Conservation (phyloP, 2,113 vertebrate species). For the Crotalus horridus region DNA sequence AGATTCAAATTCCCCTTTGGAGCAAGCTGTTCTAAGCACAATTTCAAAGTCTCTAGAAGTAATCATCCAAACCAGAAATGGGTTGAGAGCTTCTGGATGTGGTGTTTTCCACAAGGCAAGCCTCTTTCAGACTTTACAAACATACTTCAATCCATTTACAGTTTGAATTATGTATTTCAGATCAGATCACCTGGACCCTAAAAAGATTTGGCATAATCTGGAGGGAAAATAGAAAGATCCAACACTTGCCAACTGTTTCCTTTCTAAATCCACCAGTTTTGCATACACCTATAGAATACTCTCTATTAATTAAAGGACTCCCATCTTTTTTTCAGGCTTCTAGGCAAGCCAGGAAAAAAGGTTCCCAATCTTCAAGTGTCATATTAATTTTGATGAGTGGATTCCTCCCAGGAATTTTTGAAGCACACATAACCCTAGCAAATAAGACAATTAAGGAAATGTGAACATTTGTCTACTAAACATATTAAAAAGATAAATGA, state of each 20-base stretch:
- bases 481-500: neutral
- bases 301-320: neutral
- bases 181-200: neutral
- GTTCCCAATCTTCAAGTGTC: neutral
- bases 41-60: neutral
- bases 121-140: neutral
- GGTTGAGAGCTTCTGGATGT: neutral
- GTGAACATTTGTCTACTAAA: neutral
- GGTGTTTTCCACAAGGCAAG: neutral
- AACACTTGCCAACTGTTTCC: neutral
- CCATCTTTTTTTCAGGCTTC: neutral
- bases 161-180: neutral
- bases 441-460: neutral
- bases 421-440: neutral
- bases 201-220: neutral
- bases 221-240: neutral
- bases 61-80: neutral
- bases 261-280: neutral
- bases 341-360: neutral
- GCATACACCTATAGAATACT: neutral
- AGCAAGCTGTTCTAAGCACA: neutral
- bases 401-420: neutral
- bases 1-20: neutral
- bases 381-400: neutral
- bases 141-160: neutral